These are phyloP conservation scores for Acanthurus tractus DNA, from an alignment of 2,797 vertebrate species.

Conservation along the genomic window DNA sequence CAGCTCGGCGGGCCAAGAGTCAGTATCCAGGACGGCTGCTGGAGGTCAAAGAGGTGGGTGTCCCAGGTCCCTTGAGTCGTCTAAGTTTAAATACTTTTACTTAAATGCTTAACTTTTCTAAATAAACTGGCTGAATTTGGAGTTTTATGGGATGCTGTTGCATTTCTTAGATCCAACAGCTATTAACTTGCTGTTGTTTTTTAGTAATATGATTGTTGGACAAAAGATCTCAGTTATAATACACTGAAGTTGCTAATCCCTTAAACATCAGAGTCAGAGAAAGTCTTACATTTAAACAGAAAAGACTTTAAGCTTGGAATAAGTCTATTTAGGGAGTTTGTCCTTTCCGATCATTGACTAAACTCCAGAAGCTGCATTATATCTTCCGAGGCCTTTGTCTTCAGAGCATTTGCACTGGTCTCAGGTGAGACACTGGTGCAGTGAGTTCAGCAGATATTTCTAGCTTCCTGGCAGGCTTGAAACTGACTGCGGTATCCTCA, in stretches of 20 bases:
- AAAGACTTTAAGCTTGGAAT: neutral
- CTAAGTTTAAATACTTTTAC: neutral
- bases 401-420: constrained; percentile 27
- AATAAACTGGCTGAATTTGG: neutral
- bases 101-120: neutral
- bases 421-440: constrained; percentile 65
- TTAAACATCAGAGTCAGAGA: neutral
- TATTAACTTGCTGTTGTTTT: neutral
- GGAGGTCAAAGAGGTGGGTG: constrained; percentile 96
- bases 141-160: neutral
- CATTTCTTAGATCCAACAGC: neutral
- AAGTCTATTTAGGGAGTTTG: neutral
- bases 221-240: neutral
- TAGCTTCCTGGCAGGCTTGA: constrained; percentile 49
- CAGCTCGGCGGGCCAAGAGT: constrained; percentile 90
- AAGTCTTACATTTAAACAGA: neutral
- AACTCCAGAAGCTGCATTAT: neutral
- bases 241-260: neutral
- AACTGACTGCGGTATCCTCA: constrained; percentile 46
- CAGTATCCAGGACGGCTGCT: constrained; percentile 90
- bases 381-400: constrained; percentile 23
- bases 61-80: neutral
- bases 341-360: neutral
- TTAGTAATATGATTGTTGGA: neutral
- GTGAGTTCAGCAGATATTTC: constrained; percentile 74